Conservation (phyloP, 2,113 vertebrate species). For the Coptodon bakossiorum region DNA sequence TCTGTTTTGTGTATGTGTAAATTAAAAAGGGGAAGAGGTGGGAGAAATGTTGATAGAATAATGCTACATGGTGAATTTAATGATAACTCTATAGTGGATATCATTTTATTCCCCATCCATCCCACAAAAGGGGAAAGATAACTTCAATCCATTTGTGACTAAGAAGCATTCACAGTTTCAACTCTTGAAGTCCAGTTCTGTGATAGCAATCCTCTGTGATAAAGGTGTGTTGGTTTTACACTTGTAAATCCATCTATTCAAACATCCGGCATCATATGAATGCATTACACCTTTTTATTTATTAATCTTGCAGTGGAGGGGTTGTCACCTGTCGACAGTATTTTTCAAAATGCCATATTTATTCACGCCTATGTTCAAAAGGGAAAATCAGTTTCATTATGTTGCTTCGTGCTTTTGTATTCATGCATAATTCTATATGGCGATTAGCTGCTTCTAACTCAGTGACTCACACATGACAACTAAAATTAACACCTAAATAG, state of each 20-base stretch:
- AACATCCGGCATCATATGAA: conserved; percentile 12
- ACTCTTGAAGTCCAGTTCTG: background rate
- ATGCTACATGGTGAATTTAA: conserved; percentile 6
- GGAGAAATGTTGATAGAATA: conserved; percentile 37
- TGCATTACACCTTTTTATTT: conserved; percentile 19
- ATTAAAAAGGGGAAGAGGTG: conserved; percentile 50
- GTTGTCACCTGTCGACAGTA: background rate
- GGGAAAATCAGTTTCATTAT: background rate
- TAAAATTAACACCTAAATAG: background rate
- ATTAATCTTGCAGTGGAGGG: background rate
- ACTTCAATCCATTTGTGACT: conserved; percentile 25
- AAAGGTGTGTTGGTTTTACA: conserved; percentile 32
- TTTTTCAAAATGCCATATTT: background rate
- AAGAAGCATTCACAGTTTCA: conserved; percentile 22
- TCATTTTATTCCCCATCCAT: conserved; percentile 12
- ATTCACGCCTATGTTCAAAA: background rate
- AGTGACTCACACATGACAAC: background rate
- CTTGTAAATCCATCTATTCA: conserved; percentile 56
- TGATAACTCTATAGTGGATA: conserved; percentile 34
- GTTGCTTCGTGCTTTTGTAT: background rate
- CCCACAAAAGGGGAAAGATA: background rate
- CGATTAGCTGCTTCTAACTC: background rate
- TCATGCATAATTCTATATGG: background rate
- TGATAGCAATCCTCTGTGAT: conserved; percentile 15
- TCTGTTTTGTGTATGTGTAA: conserved; percentile 49